A percentile compares a stretch with the other conserved stretches of the same genome.
Conservation (phyloP, 2,888 invertebrate genomes). For the Teleogryllus oceanicus region DNA sequence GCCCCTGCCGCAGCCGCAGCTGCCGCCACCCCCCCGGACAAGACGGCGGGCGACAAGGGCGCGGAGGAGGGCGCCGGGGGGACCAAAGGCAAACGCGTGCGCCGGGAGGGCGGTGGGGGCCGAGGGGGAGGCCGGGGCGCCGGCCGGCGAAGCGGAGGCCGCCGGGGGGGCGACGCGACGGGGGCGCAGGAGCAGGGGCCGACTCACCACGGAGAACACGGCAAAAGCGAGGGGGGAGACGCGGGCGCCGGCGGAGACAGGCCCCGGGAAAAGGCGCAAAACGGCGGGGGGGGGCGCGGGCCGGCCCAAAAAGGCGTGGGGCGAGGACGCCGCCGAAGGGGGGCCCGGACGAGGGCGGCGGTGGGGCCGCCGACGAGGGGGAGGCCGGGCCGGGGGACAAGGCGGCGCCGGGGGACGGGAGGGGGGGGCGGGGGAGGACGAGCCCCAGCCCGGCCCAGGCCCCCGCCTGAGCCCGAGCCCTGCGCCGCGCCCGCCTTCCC, state of each 20-base stretch:
- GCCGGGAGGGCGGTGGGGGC: not conserved
- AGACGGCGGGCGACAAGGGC: no score
- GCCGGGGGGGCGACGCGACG: not conserved
- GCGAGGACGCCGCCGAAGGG: no score
- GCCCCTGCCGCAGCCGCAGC: not conserved
- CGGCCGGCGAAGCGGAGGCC: not conserved
- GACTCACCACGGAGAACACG: conserved; percentile 45
- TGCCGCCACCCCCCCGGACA: not conserved
- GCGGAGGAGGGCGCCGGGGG: no score
- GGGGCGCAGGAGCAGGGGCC: conserved; percentile 49
- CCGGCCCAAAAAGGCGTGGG: no score
- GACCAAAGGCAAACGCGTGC: no score
- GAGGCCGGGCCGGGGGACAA: no score
- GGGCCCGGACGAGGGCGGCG: no score
- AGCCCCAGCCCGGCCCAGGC: not conserved
- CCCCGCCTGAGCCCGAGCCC: not conserved
- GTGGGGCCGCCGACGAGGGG: no score
- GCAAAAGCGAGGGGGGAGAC: conserved; percentile 21
- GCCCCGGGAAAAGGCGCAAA: no score
- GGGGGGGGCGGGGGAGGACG: not conserved
- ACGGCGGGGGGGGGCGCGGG: no score
- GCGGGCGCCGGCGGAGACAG: no score
- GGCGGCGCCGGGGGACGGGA: no score
- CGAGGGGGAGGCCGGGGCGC: not conserved
- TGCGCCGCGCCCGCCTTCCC: not conserved